These are phyloP conservation scores for Heteropelma amictum DNA, from an alignment of 2,888 invertebrate species.

Conservation along the genomic window DNA sequence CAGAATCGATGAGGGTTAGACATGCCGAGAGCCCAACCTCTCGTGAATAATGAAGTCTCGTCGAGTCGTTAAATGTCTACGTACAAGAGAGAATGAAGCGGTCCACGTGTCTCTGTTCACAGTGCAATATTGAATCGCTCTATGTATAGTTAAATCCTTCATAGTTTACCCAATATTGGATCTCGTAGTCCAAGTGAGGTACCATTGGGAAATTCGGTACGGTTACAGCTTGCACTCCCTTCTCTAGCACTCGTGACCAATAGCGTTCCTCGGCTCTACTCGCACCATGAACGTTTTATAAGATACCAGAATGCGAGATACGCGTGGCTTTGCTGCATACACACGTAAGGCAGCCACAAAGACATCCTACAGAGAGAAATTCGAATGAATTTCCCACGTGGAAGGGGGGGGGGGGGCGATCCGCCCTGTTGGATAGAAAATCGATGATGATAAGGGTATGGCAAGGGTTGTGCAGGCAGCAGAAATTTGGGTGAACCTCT, in stretches of 20 bases:
- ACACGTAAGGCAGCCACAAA: background rate
- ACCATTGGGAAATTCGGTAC: too few species aligned
- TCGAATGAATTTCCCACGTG: constrained; percentile 19
- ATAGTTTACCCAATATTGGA: background rate
- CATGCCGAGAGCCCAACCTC: background rate
- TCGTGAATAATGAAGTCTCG: constrained; percentile 51
- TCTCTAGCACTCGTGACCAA: too few species aligned
- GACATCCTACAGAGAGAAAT: background rate
- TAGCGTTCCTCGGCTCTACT: too few species aligned
- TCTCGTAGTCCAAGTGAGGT: too few species aligned
- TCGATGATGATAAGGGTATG: constrained; percentile 10
- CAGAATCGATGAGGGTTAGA: constrained; percentile 5
- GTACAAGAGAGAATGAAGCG: constrained; percentile 24
- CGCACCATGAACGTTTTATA: too few species aligned
- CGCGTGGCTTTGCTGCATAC: too few species aligned
- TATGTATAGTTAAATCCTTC: background rate
- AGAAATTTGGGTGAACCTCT: constrained; percentile 18
- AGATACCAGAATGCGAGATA: too few species aligned
- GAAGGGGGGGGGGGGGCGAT: background rate
- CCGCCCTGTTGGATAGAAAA: constrained; percentile 22
- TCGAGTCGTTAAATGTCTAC: constrained; percentile 41
- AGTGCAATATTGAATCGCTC: background rate
- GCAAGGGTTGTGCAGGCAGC: background rate
- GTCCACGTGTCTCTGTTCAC: constrained; percentile 1
- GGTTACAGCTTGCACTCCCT: too few species aligned